Evolutionary conservation across 1,140 invertebrate species (phyloP).

Genomic region (Drosophila sucinea): DNA sequence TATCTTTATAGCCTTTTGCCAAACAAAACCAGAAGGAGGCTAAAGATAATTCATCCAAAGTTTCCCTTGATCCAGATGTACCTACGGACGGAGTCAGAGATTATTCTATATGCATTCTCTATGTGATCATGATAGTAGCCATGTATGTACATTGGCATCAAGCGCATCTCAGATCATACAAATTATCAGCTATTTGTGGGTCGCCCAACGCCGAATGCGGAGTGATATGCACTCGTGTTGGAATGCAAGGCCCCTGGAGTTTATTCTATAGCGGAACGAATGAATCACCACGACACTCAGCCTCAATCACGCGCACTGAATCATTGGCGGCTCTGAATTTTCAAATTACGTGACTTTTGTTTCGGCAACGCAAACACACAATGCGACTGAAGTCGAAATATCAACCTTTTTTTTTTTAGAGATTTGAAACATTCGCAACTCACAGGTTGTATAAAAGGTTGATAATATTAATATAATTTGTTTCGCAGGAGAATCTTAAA

Average conservation of each 20-base stretch:
- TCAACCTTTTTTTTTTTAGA: neutral
- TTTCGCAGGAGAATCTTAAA: no score
- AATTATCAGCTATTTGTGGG: neutral
- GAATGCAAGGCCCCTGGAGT: neutral
- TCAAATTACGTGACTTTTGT: conserved; percentile 3
- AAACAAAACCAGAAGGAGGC: no score
- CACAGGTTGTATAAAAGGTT: neutral
- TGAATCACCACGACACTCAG: neutral
- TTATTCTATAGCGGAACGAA: neutral
- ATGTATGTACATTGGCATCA: conserved; percentile 21
- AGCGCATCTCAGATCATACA: neutral
- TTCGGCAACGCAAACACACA: neutral
- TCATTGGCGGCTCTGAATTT: neutral
- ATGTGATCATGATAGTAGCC: conserved; percentile 38
- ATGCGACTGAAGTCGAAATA: neutral
- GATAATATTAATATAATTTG: no score
- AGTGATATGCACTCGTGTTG: neutral
- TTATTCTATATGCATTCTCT: conserved; percentile 33
- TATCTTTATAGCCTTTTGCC: no score
- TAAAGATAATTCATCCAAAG: no score
- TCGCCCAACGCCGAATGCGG: neutral
- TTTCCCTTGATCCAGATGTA: no score
- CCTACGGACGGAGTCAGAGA: no score
- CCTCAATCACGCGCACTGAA: neutral
- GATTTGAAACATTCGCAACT: neutral